Evolutionary conservation across 2,888 invertebrate genomes (phyloP).

Genomic region (Ashinkailepas kermadecensis): DNA sequence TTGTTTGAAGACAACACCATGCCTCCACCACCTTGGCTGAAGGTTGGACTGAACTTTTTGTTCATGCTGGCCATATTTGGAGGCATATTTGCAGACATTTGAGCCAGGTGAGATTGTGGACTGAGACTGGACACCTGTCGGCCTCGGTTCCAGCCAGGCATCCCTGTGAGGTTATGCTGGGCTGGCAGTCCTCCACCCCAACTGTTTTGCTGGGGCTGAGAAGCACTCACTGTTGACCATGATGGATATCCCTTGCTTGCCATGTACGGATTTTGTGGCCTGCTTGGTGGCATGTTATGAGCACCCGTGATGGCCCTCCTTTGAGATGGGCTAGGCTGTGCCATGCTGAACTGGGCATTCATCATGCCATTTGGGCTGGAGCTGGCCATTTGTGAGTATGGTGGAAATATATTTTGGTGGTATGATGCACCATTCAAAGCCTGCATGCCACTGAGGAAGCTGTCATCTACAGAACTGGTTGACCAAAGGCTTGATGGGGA

Average conservation of each 20-base stretch:
- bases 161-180: background rate
- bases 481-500: slow-evolving; percentile 15
- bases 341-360: background rate
- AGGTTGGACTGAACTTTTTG: background rate
- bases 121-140: background rate
- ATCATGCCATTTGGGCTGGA: background rate
- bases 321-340: background rate
- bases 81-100: background rate
- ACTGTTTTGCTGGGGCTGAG: background rate
- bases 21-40: background rate
- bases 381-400: background rate
- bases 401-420: background rate
- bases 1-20: background rate
- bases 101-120: background rate
- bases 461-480: background rate
- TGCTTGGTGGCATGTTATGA: background rate
- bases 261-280: background rate
- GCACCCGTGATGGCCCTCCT: background rate
- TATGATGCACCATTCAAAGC: slow-evolving; percentile 7
- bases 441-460: background rate
- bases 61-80: background rate
- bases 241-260: background rate
- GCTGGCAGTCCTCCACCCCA: background rate
- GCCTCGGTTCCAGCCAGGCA: background rate
- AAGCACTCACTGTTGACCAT: background rate